Base-by-base conservation (phyloP, 1,140 invertebrate species). In the Atta cephalotes region DNA sequence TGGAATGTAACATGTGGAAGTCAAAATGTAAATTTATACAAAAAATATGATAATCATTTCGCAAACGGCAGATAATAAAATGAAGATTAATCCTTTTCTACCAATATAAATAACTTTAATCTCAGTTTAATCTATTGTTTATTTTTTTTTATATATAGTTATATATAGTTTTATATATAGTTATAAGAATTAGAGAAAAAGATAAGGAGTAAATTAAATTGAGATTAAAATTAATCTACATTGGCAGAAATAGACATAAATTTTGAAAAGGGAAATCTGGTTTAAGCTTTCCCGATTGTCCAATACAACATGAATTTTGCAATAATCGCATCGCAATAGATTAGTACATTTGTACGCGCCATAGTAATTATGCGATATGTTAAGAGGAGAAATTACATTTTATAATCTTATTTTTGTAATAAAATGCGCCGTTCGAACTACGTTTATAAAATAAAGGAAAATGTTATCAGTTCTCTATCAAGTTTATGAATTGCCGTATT, bases 351-450 rank as follows among this genome's bases (percentile, higher is more conserved):
- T 85, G 25, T 91, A 89, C 60, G 70, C 86, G 87, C 87, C 25
- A 63, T 74, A 92, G 85, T 91, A 85, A 90, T 85, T 87, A 87
- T 51, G 51, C 76, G 68, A 70, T 86, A 45, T 49, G 16, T 89
- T 89, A 81, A 76, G 72, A 58, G 14, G 18, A 79, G 35, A 79
- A 87, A 85, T 91, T 87, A 91, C 85, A 92, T 92, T 92, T 92
- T 92, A 77, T 90, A 88, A 91, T 90, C 79, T 93, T 93, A 93
- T 93, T 93, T 93, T 93, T 93, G 62, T 92, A 93, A 93, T 87
- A 88, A 91, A 86, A 81, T 87, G 51, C 82, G 66, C 78, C 74
- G 77, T 88, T 92, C 63, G 62, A 89, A 65, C 91, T 92, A 81
- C 74, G 88, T 93, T 93, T 93, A 91, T 92, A 91, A 92, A 92